Evolutionary conservation across 1,140 invertebrate genomes (phyloP), one percentile per base, ranked within the genome.

Genomic region (Drosophila tristis): DNA sequence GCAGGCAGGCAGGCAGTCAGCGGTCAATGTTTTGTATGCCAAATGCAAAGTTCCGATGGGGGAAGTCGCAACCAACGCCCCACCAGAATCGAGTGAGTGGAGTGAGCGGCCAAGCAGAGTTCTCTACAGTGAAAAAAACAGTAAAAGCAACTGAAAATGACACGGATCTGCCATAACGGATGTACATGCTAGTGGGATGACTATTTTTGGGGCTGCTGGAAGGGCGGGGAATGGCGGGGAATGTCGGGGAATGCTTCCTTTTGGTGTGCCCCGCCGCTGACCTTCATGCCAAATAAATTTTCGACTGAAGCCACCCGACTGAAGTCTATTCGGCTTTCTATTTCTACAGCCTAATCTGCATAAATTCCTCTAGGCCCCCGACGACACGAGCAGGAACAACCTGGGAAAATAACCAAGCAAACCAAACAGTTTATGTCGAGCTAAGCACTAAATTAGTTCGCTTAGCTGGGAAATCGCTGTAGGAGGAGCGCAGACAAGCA

Each of bases 101-200:
- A 31, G 26, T n/a, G 26, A 39, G 25, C n/a, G 13, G 35, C 16
- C 11, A 16, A 54, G 42, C 16, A 43, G 26, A 26, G 35, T 2
- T 55, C 13, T 16, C 31, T 20, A 54, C 39, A 57, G 48, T 26
- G 20, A 20, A 2, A 20, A 35, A 49, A 67, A n/a, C 47, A 26
- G 64, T 53, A 29, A 56, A 63, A 73, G 78, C 75, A 82, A 87
- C 31, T 51, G 82, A 82, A 86, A 86, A 78, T 86, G 74, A 86
- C 70, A 68, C 60, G 35, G 15, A 56, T 71, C 2, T 11, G 56
- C 82, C 74, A 87, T 81, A 78, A 82, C 58, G 78, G 78, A 86
- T 76, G 79, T 39, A 11, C 11, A 3, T 35, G 9, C 31, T 35
- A 9, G 31, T 76, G 26, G 45, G 42, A 54, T 35, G n/a, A n/a